Evolutionary conservation across 2,113 vertebrate genomes (phyloP), one percentile per base, ranked within the genome.

Genomic region (Oryzias celebensis): DNA sequence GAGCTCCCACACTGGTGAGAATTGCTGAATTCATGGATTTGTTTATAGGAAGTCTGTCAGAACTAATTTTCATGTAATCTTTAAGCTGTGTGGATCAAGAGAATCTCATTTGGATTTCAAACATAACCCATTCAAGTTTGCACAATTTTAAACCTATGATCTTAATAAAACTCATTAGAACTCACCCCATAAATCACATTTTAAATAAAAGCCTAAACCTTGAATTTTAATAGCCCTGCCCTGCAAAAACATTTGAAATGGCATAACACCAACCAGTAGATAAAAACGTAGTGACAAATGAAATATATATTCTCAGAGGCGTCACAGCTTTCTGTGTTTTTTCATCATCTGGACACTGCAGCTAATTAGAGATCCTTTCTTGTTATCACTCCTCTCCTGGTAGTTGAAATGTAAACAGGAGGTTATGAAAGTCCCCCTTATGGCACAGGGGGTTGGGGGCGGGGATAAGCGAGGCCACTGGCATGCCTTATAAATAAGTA

Each of bases 401-500:
- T 84, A 77, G 78, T 85, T 86, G 80, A 85, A 87, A 89, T 88
- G 86, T 90, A 92, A 92, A 89, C 90, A 91, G 69, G 62, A 71
- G 81, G 85, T 88, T 90, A 90, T 90, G 87, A 91, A 92, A 90
- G 88, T 90, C 80, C 85, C 20, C 87, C 83, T 91, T 91, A 89
- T 91, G 85, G 85, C 71, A 16, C 65, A 68, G 77, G 81, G 84
- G 36, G 36, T 36, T 36, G 36, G 36, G 36, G 36, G 36, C 36
- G 36, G 68, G 87, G 89, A 81, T 62, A 43, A 81, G 87, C 81
- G 65, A 82, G 89, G 88, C 88, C 90, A 88, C 88, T 88, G 89
- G 90, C 79, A 88, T 88, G 87, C 87, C 87, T 91, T 91, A 88
- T 92, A 90, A 92, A 93, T 92, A 91, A 92, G 88, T 92, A 89